Base-by-base conservation (phyloP, 2,113 vertebrate species). In the Macrotus californicus region DNA sequence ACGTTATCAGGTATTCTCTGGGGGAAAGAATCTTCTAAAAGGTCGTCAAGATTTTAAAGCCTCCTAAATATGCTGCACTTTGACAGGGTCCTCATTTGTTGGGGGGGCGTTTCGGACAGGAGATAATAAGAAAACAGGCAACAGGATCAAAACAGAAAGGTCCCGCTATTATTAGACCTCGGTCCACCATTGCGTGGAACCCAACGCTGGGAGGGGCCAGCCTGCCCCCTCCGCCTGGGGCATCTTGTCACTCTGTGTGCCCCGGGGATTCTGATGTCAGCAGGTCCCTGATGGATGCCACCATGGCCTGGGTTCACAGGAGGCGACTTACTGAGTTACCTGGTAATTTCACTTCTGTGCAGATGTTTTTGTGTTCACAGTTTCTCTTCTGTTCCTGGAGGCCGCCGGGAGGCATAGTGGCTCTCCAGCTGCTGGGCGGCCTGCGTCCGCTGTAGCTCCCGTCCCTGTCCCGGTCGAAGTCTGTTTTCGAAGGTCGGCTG, bases 61-160 rank as follows among this genome's bases (percentile, higher is more conserved):
- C 7, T 92, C 48, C 72, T 80, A n/a, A 75, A 46, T 72, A 46
- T 77, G 12, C 16, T 24, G 3, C 66, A 64, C 82, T 88, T 95
- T 81, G 39, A 79, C 36, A 76, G 12, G 39, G 11, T 66, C 26
- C 18, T 86, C 21, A 14, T 36, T 81, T 86, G 7, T 19, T 9
- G 29, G 43, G 12, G 43, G 12, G 15, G 36, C 67, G 3, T 59
- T 85, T 79, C 52, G 70, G 46, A 67, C 2, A 50, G 10, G 90
- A 16, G 54, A 39, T 69, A 50, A 75, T 84, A 48, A 52, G 5
- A 72, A 81, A 82, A 85, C 6, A 66, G 22, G 29, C 8, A 56
- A 10, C 39, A 41, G 46, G 31, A 67, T 81, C 61, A 41, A 31
- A 54, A 77, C 16, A 76, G 79, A 69, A 83, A 34, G 24, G 52